Percentiles rank a stretch among this genome's conserved stretches.
phyloP scores from a whole-genome alignment of 2,888 invertebrate species.

The Polia nebulosa region DNA sequence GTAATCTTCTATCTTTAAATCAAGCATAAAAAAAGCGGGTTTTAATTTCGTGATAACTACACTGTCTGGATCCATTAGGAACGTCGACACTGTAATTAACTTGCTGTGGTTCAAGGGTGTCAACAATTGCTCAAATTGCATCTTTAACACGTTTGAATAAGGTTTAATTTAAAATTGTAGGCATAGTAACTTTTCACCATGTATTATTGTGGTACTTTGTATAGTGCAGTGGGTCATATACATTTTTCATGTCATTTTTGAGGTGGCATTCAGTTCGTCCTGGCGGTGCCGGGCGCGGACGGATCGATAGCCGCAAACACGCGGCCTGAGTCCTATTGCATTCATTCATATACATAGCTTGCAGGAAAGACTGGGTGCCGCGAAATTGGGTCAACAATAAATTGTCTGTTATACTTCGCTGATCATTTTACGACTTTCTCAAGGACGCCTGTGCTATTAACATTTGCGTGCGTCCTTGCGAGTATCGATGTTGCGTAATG shows the following conservation, averaged over 20 bases:
- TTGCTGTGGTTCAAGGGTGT: not conserved
- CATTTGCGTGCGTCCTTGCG: conserved; percentile 61
- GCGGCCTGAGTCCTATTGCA: conserved; percentile 72
- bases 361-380: conserved; percentile 48
- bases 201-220: conserved; percentile 35
- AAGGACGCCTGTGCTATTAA: conserved; percentile 54
- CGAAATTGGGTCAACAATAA: conserved; percentile 70
- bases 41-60: not conserved
- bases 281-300: conserved; percentile 83
- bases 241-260: conserved; percentile 81
- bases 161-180: conserved; percentile 19
- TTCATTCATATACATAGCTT: conserved; percentile 67
- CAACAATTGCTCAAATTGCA: not conserved
- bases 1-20: not conserved
- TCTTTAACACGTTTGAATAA: conserved; percentile 14
- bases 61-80: conserved; percentile 15
- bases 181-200: conserved; percentile 1
- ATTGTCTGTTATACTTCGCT: conserved; percentile 30
- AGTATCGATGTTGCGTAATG: conserved; percentile 31
- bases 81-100: conserved; percentile 36
- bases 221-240: conserved; percentile 66
- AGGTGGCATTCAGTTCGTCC: conserved; percentile 74
- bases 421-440: conserved; percentile 52
- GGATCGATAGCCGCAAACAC: conserved; percentile 83
- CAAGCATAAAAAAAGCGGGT: not conserved